phyloP scores from a whole-genome alignment of 2,888 invertebrate genomes.

The Cyclophora albipunctata region DNA sequence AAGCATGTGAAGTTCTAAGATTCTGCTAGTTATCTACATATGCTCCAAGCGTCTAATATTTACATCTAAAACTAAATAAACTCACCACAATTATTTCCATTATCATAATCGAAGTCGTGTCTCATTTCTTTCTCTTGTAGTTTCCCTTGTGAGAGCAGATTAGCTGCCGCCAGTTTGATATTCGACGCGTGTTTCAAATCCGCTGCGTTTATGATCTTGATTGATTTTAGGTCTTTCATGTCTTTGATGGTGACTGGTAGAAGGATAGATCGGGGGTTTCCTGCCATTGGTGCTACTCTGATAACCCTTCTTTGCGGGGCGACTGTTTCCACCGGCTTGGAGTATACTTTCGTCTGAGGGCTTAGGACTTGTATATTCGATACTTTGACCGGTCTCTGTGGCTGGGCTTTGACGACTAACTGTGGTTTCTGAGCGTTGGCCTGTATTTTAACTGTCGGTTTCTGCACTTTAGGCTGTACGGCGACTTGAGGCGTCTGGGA shows the following conservation, averaged over 20 bases:
- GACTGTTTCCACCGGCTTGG: slow-evolving; percentile 61
- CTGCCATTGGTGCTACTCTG: slow-evolving; percentile 63
- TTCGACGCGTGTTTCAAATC: slow-evolving; percentile 72
- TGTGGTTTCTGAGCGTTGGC: slow-evolving; percentile 51
- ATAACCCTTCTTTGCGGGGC: slow-evolving; percentile 62
- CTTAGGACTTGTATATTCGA: slow-evolving; percentile 63
- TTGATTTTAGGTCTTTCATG: slow-evolving; percentile 81
- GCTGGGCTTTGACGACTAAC: slow-evolving; percentile 61
- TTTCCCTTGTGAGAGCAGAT: slow-evolving; percentile 65
- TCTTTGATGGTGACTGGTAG: slow-evolving; percentile 81
- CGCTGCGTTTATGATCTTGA: slow-evolving; percentile 82
- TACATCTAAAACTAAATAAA: slow-evolving; percentile 1
- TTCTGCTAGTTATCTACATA: no score
- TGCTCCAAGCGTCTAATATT: no score
- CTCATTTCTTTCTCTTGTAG: slow-evolving; percentile 50
- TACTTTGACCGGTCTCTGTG: slow-evolving; percentile 60
- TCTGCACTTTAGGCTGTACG: slow-evolving; percentile 62
- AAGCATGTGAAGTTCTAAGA: no score
- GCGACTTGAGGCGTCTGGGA: slow-evolving; percentile 55
- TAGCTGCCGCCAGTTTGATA: slow-evolving; percentile 70
- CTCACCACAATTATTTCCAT: slow-evolving; percentile 58
- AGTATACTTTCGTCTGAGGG: slow-evolving; percentile 62
- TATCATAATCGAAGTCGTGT: slow-evolving; percentile 55
- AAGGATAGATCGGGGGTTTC: slow-evolving; percentile 79
- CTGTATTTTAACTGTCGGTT: slow-evolving; percentile 48